Evolutionary conservation across 2,113 vertebrate species (phyloP).

Genomic region (Esox niger): DNA sequence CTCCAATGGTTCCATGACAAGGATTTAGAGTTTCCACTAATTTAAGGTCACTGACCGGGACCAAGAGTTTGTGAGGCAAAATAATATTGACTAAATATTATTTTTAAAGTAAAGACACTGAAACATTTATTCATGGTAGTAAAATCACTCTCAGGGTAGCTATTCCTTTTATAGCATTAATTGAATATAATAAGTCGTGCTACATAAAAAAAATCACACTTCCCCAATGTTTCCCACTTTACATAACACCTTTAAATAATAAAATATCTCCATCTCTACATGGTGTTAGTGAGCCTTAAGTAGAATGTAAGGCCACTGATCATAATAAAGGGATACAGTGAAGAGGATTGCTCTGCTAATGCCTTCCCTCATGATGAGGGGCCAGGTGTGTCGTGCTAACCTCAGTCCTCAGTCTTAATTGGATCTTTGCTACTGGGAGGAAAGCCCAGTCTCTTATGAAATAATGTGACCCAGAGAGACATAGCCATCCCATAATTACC

Average conservation of each 20-base stretch:
- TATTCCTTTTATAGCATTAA: neutral
- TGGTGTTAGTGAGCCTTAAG: neutral
- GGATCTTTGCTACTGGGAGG: conserved; percentile 13
- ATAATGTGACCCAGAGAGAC: conserved; percentile 13
- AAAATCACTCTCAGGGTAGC: neutral
- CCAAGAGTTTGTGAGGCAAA: neutral
- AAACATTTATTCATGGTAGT: neutral
- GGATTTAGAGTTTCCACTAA: neutral
- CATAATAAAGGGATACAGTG: conserved; percentile 8
- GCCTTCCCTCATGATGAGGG: conserved; percentile 17
- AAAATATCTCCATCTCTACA: neutral
- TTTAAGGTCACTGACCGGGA: neutral
- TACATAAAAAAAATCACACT: neutral
- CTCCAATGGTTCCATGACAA: no score
- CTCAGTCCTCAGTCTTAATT: conserved; percentile 14
- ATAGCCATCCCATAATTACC: conserved; percentile 21
- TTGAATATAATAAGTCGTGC: neutral
- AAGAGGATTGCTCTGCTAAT: conserved; percentile 9
- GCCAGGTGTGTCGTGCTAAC: conserved; percentile 12
- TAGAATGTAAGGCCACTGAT: neutral
- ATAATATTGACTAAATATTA: no score
- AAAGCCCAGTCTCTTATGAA: conserved; percentile 11
- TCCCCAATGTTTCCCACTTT: neutral
- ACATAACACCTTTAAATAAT: neutral
- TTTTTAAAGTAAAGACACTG: neutral